phyloP scores from a whole-genome alignment of 2,888 invertebrate species.

The Ecliptopera silaceata region DNA sequence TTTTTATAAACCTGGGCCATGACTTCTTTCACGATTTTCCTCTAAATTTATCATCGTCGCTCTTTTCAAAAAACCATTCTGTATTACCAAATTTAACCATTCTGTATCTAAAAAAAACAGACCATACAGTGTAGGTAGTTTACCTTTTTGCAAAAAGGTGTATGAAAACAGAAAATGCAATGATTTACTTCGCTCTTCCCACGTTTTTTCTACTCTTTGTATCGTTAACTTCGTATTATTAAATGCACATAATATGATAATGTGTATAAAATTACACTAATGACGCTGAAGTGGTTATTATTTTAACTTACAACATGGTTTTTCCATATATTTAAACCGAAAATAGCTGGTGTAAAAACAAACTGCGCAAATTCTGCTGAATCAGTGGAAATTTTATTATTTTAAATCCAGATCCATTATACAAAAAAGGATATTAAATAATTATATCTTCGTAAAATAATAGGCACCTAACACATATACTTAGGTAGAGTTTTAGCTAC shows the following conservation, averaged over 20 bases:
- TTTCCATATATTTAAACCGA: conserved; percentile 24
- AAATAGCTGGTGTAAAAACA: conserved; percentile 21
- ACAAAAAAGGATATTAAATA: too few relatives aligned
- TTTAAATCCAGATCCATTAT: too few relatives aligned
- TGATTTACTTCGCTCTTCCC: conserved; percentile 19
- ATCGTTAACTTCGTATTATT: conserved; percentile 22
- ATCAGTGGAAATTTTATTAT: conserved; percentile 4
- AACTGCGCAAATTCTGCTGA: conserved; percentile 6
- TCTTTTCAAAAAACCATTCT: too few relatives aligned
- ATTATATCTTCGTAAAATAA: too few relatives aligned
- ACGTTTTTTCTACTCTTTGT: conserved; percentile 27
- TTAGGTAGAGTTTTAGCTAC: too few relatives aligned
- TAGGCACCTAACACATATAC: too few relatives aligned
- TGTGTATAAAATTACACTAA: conserved; percentile 15
- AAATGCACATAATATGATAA: conserved; percentile 22
- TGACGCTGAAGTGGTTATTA: conserved; percentile 15
- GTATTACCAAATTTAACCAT: too few relatives aligned
- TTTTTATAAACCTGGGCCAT: too few relatives aligned
- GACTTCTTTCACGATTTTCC: too few relatives aligned
- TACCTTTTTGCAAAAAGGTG: conserved; percentile 4
- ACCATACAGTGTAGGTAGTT: neutral
- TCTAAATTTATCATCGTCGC: too few relatives aligned
- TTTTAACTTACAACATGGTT: conserved; percentile 18
- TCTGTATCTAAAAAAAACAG: too few relatives aligned
- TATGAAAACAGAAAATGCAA: conserved; percentile 6